phyloP scores from a whole-genome alignment of 2,888 invertebrate genomes.

The Meiosimyza platycephala region DNA sequence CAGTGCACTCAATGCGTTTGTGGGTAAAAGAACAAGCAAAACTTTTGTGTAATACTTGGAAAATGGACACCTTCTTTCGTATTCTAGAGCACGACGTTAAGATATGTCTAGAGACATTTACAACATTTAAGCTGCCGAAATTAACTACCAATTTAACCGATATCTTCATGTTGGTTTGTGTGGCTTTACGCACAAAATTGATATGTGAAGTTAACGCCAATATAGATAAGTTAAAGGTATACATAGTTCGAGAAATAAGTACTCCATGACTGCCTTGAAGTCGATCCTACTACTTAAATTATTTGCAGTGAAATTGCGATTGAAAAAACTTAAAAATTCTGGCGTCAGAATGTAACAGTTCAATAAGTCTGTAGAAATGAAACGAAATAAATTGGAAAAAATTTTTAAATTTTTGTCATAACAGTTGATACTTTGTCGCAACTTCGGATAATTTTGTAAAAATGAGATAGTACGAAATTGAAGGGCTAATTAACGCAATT shows the following conservation, averaged over 20 bases:
- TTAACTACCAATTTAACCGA: constrained; percentile 72
- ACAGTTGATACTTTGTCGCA: too few species aligned
- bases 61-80: constrained; percentile 79
- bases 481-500: too few species aligned
- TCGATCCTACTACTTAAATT: too few species aligned
- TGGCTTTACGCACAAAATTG: constrained; percentile 82
- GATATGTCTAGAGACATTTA: constrained; percentile 71
- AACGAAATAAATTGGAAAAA: too few species aligned
- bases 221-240: constrained; percentile 79
- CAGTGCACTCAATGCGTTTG: constrained; percentile 81
- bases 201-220: constrained; percentile 83
- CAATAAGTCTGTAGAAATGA: too few species aligned
- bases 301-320: too few species aligned
- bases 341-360: too few species aligned
- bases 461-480: too few species aligned
- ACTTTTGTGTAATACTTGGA: constrained; percentile 79
- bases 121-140: constrained; percentile 70
- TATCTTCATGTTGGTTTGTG: constrained; percentile 83
- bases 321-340: too few species aligned
- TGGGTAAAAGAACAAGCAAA: constrained; percentile 82
- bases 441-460: too few species aligned
- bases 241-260: constrained; percentile 26
- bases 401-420: too few species aligned
- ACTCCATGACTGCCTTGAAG: too few species aligned
- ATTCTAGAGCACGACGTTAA: constrained; percentile 76